These are phyloP conservation scores for Drosophila parabipectinata DNA, from an alignment of 1,140 invertebrate species.

Conservation along the genomic window DNA sequence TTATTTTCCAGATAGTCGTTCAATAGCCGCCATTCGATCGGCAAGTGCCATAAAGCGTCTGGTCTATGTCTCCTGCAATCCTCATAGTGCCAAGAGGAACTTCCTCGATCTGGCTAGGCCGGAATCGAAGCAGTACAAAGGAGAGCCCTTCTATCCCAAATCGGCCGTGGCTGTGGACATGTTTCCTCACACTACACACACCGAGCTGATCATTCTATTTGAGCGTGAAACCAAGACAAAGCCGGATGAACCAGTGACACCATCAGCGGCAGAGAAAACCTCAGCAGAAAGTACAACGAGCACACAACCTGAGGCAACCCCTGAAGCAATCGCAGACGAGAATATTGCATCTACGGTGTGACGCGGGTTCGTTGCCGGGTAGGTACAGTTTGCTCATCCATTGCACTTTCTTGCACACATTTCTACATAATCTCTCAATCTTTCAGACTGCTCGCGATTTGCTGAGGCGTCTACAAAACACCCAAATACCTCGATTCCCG, in stretches of 20 bases:
- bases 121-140: conserved; percentile 91
- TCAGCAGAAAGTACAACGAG: not conserved
- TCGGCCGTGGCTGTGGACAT: conserved; percentile 95
- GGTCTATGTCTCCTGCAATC: conserved; percentile 97
- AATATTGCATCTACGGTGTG: conserved; percentile 7
- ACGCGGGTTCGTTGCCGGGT: conserved; percentile 9
- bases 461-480: conserved; percentile 18
- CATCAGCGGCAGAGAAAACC: not conserved
- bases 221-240: conserved; percentile 85
- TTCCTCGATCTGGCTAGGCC: conserved; percentile 94
- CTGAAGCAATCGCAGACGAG: conserved; percentile 8
- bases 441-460: conserved; percentile 29
- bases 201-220: conserved; percentile 94
- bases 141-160: conserved; percentile 91
- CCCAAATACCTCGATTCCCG: conserved; percentile 35
- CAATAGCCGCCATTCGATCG: conserved; percentile 91
- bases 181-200: conserved; percentile 96
- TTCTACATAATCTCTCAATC: conserved; percentile 36
- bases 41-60: conserved; percentile 90
- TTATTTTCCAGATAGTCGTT: conserved; percentile 87
- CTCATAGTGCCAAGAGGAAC: conserved; percentile 93
- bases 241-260: conserved; percentile 11
- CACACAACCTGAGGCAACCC: not conserved
- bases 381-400: conserved; percentile 28
- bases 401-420: conserved; percentile 31